Conservation (phyloP, 30 jellyfish, hydroid and myxozoan genomes). For the Aurelia coerulea region DNA sequence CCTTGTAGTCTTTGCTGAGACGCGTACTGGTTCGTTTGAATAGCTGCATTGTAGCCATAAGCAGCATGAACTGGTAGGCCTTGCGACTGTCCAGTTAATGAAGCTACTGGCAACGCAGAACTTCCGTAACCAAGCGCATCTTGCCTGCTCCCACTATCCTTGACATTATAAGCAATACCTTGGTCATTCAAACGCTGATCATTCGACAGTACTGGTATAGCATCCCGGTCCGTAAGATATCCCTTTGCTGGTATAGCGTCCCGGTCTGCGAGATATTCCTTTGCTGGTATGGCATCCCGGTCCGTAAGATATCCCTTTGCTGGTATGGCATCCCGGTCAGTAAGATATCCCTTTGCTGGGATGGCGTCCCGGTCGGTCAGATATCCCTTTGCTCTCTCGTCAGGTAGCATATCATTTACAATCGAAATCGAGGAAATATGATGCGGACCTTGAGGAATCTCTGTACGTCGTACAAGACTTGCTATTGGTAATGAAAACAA, state of each 20-base stretch:
- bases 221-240: conserved; percentile 47
- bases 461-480: conserved; percentile 57
- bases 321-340: conserved; percentile 49
- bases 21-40: no score
- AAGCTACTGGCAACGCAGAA: no score
- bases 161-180: no score
- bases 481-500: conserved; percentile 66
- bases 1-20: no score
- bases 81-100: no score
- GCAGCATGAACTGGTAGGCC: no score
- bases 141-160: no score
- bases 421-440: conserved; percentile 59
- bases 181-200: neutral
- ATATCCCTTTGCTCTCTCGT: conserved; percentile 11
- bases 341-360: conserved; percentile 12
- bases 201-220: conserved; percentile 10
- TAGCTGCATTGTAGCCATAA: no score
- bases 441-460: conserved; percentile 56
- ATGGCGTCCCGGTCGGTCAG: conserved; percentile 46
- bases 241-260: conserved; percentile 24
- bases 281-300: conserved; percentile 38
- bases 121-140: no score
- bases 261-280: conserved; percentile 37
- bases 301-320: conserved; percentile 17
- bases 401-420: conserved; percentile 62